Percentiles rank a stretch among this genome's conserved stretches.
Evolutionary conservation across 2,113 vertebrate species (phyloP).

Genomic region (Triplophysa rosa): DNA sequence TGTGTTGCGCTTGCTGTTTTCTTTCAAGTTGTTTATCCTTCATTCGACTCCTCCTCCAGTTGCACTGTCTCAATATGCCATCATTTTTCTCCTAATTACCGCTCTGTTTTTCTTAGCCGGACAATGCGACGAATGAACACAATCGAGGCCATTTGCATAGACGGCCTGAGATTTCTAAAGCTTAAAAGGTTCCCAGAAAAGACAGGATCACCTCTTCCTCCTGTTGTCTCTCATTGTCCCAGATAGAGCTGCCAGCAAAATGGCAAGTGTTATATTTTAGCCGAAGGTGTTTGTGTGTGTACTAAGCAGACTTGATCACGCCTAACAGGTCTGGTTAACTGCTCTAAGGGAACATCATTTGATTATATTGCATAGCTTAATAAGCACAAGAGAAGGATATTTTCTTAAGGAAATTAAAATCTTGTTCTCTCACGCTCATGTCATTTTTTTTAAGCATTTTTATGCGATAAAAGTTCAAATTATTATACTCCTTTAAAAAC

Average conservation of each 20-base stretch:
- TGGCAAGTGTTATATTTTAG: conserved; percentile 38
- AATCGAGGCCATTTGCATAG: conserved; percentile 35
- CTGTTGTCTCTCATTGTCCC: background rate
- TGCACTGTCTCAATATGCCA: conserved; percentile 1
- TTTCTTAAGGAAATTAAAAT: conserved; percentile 18
- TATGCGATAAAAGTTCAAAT: too few relatives aligned
- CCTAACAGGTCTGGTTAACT: conserved; percentile 28
- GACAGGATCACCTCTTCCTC: background rate
- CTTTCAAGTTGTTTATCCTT: conserved; percentile 54
- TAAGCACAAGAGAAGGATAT: conserved; percentile 7
- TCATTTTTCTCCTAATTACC: conserved; percentile 38
- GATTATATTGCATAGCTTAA: conserved; percentile 15
- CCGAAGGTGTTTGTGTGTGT: conserved; percentile 43
- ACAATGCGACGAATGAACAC: conserved; percentile 35
- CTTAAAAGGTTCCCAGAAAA: conserved; percentile 26
- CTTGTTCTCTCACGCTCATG: background rate
- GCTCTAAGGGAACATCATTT: conserved; percentile 39
- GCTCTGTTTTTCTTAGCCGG: conserved; percentile 32
- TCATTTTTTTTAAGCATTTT: too few relatives aligned
- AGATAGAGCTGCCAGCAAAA: conserved; percentile 32
- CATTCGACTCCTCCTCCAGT: conserved; percentile 28
- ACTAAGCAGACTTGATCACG: conserved; percentile 34
- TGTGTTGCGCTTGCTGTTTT: conserved; percentile 46
- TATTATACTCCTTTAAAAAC: too few relatives aligned
- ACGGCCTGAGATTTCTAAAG: conserved; percentile 19